Percentiles rank a stretch among this genome's conserved stretches.
These are phyloP conservation scores for Petaurus breviceps DNA, from an alignment of 2,113 vertebrate genomes.

Conservation along the genomic window DNA sequence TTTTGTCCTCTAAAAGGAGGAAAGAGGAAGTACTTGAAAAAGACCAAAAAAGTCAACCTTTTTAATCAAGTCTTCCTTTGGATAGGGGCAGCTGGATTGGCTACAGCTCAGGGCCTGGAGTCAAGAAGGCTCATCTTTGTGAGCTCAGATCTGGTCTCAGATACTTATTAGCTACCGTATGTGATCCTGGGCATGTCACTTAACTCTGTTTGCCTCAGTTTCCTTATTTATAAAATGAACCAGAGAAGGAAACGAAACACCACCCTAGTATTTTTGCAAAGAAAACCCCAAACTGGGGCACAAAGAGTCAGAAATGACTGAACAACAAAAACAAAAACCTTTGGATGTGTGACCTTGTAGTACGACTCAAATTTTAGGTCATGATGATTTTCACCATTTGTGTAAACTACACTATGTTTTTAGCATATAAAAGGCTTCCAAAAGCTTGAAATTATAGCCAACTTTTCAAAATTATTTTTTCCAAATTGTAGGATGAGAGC, in stretches of 20 bases:
- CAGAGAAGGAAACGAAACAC: not conserved
- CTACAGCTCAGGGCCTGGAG: not conserved
- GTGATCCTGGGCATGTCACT: not conserved
- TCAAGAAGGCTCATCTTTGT: not conserved
- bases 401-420: conserved; percentile 6
- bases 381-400: not conserved
- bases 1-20: conserved; percentile 33
- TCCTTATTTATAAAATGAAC: not conserved
- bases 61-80: not conserved
- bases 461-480: not conserved
- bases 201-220: not conserved
- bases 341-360: not conserved
- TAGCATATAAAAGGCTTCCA: not conserved
- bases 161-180: not conserved
- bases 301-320: not conserved
- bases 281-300: not conserved
- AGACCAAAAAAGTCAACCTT: conserved; percentile 2
- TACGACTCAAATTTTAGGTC: not conserved
- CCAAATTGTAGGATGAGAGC: not conserved
- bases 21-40: conserved; percentile 12
- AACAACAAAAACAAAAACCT: not conserved
- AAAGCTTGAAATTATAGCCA: not conserved
- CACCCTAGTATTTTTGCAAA: not conserved
- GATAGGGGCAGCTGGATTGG: not conserved
- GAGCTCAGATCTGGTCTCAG: not conserved